A percentile compares a stretch with the other conserved stretches of the same genome.
Evolutionary conservation across 30 jellyfish, hydroid and myxozoan species (phyloP).

Genomic region (Pelagia noctiluca): DNA sequence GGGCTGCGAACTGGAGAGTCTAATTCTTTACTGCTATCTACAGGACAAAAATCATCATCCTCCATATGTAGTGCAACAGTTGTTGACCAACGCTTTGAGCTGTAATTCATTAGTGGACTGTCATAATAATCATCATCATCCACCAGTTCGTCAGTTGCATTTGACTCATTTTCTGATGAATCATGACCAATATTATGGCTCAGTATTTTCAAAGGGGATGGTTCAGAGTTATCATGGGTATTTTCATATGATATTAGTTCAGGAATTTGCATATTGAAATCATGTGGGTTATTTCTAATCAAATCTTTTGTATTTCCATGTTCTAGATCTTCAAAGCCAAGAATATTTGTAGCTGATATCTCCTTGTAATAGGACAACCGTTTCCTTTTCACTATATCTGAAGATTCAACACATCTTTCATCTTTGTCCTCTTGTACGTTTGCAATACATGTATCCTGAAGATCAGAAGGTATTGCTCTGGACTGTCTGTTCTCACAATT

Average conservation of each 20-base stretch:
- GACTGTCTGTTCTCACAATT: background rate
- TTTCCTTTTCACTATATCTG: no score
- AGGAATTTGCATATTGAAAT: no score
- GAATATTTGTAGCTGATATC: no score
- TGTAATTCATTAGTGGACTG: slow-evolving; percentile 28
- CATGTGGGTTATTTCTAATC: no score
- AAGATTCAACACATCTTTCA: no score
- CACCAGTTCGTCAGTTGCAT: background rate
- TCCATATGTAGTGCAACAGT: slow-evolving; percentile 45
- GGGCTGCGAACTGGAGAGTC: slow-evolving; percentile 28
- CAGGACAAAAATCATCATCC: slow-evolving; percentile 40
- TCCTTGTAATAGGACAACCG: no score
- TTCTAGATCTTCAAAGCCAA: no score
- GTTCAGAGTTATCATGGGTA: background rate
- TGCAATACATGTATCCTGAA: no score
- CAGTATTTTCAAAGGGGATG: slow-evolving; percentile 45
- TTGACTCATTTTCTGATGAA: background rate
- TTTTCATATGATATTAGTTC: no score
- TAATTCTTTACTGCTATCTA: background rate
- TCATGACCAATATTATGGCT: background rate
- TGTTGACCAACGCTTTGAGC: slow-evolving; percentile 66
- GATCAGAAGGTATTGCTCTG: no score
- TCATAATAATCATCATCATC: slow-evolving; percentile 47
- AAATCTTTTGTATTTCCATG: no score
- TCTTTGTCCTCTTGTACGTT: no score